Evolutionary conservation across 2,113 vertebrate species (phyloP), one percentile per base, ranked within the genome.

Genomic region (Hippolais icterina): DNA sequence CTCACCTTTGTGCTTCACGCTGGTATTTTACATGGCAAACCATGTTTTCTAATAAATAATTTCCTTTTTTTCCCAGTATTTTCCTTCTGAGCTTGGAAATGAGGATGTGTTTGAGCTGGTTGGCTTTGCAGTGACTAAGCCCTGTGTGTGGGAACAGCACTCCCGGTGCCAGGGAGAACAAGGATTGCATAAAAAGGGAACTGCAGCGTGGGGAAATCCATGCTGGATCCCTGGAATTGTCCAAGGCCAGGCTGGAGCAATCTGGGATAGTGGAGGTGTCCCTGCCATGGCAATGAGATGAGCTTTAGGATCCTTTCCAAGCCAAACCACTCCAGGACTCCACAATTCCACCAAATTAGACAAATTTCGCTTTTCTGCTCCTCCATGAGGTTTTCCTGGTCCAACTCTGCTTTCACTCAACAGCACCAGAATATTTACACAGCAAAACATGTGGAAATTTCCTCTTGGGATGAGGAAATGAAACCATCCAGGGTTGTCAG

Each of bases 111-210:
- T 76, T 44, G 39, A 35, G 82, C 22, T n/a, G 7, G 18, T 72
- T 89, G 90, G 53, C n/a, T 83, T 68, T 39, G 53, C 57, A 72
- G 23, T 89, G 74, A 94, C 83, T 89, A 61, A 96, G 61, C 28
- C 77, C n/a, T 0, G 1, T 12, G 65, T 27, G 87, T 44, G 69
- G 87, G 93, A 86, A 60, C 44, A 75, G 10, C 23, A 68, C 84
- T 78, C 7, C 37, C 57, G 74, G 83, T 72, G 72, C 57, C 83
- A 57, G 61, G 31, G 83, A 63, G 77, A 84, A 46, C 42, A 42
- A 16, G 42, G 42, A 42, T 15, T 42, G 42, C 42, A 42, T 12
- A 16, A 42, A 42, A 42, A 42, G 42, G 42, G 42, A 42, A 42
- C 42, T 42, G 42, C 42, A 42, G 42, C 12, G 42, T 42, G 42